Percentiles rank a stretch among this genome's conserved stretches.
Evolutionary conservation across 2,888 invertebrate genomes (phyloP).

Genomic region (Endomychus coccineus): DNA sequence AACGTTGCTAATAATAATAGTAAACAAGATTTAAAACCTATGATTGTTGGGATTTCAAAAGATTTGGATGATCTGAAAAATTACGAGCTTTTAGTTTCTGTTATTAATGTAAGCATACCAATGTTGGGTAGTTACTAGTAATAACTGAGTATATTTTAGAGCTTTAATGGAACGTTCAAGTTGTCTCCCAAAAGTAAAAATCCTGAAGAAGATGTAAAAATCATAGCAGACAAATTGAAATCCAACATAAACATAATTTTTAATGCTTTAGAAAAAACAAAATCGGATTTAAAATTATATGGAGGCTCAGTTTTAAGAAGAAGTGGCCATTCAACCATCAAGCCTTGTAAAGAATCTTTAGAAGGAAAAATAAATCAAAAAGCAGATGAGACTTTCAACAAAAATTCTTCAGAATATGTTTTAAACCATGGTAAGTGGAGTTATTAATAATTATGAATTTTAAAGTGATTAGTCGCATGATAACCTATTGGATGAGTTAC

Average conservation of each 20-base stretch:
- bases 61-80: constrained; percentile 34
- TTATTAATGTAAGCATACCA: constrained; percentile 32
- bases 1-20: constrained; percentile 5
- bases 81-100: constrained; percentile 37
- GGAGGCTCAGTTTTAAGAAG: constrained; percentile 6
- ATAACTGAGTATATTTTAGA: constrained; percentile 28
- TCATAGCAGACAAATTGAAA: constrained; percentile 35
- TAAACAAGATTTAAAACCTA: constrained; percentile 1
- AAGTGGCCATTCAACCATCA: constrained; percentile 21
- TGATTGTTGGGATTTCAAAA: constrained; percentile 26
- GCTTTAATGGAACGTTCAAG: constrained; percentile 37
- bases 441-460: too few species aligned
- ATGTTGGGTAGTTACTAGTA: neutral
- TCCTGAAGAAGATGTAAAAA: constrained; percentile 31
- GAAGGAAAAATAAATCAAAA: constrained; percentile 10
- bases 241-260: constrained; percentile 36
- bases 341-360: constrained; percentile 23
- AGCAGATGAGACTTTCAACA: constrained; percentile 4
- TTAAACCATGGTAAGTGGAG: constrained; percentile 14
- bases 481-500: too few species aligned
- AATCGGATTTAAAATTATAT: constrained; percentile 24
- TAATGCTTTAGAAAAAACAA: constrained; percentile 33
- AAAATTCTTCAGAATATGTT: constrained; percentile 8
- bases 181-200: constrained; percentile 31
- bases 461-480: too few species aligned